Conservation (phyloP, 2,888 invertebrate genomes). For the Stenolophus ochropezus region DNA sequence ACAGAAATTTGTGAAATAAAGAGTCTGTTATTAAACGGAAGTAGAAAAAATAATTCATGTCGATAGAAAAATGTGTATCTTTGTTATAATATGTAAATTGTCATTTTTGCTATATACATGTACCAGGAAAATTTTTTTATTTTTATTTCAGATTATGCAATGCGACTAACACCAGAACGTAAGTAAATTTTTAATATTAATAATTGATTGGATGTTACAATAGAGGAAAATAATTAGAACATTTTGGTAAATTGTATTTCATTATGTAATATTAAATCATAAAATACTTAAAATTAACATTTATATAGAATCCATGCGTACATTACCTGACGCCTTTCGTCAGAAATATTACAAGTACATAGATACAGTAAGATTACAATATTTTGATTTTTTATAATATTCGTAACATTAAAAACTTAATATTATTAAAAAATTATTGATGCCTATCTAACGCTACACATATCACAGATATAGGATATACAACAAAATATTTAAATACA, state of each 20-base stretch:
- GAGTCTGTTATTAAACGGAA: no score
- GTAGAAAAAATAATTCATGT: no score
- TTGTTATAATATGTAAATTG: no score
- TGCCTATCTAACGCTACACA: constrained; percentile 29
- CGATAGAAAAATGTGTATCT: no score
- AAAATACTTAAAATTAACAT: constrained; percentile 28
- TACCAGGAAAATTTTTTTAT: no score
- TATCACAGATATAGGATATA: constrained; percentile 58
- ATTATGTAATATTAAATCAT: constrained; percentile 42
- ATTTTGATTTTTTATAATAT: constrained; percentile 19
- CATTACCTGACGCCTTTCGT: background rate
- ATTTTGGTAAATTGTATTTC: constrained; percentile 49
- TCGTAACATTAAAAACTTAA: constrained; percentile 20
- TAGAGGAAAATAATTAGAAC: background rate
- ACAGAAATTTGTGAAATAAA: no score
- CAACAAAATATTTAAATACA: constrained; percentile 44
- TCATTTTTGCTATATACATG: no score
- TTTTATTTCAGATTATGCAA: no score
- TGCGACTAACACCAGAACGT: no score
- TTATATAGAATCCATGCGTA: background rate
- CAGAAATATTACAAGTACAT: constrained; percentile 22
- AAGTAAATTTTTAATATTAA: background rate
- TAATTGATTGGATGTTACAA: background rate
- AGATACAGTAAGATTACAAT: constrained; percentile 38
- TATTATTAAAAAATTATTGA: constrained; percentile 27